These are phyloP conservation scores for Danio tinwini DNA, from an alignment of 2,797 vertebrate species.

Conservation along the genomic window DNA sequence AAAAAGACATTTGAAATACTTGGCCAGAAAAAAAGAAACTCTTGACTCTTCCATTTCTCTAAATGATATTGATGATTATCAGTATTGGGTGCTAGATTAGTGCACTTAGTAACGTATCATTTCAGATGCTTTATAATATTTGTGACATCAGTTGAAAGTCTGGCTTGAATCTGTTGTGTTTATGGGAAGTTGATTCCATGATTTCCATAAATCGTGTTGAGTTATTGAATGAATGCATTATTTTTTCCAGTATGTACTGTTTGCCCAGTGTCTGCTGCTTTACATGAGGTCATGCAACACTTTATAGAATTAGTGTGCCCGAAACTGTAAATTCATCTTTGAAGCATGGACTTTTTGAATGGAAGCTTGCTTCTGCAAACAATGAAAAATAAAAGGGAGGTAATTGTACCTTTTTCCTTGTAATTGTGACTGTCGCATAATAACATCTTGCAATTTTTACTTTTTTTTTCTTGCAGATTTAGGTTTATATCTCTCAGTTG, in stretches of 20 bases:
- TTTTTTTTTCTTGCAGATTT: too few species aligned
- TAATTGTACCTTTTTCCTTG: too few species aligned
- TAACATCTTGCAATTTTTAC: too few species aligned
- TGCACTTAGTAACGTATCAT: constrained; percentile 48
- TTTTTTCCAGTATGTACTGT: constrained; percentile 11
- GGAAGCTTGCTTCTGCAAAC: too few species aligned
- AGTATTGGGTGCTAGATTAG: constrained; percentile 11
- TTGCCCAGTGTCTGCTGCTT: constrained; percentile 7
- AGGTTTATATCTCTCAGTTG: too few species aligned
- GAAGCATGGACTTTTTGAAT: neutral
- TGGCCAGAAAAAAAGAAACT: neutral
- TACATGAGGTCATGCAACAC: constrained; percentile 5
- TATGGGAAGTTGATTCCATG: neutral
- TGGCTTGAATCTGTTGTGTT: neutral
- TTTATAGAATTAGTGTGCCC: neutral
- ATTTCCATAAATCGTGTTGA: neutral
- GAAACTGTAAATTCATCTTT: neutral
- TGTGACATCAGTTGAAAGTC: neutral
- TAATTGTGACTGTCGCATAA: too few species aligned
- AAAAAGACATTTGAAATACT: neutral
- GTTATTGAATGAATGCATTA: neutral
- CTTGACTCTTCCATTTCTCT: constrained; percentile 15
- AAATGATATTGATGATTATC: constrained; percentile 31
- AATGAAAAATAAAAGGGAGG: neutral
- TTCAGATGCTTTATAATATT: constrained; percentile 24